A percentile compares a stretch with the other conserved stretches of the same genome.
Evolutionary conservation across 2,113 vertebrate species (phyloP).

Genomic region (Embiotoca jacksoni): DNA sequence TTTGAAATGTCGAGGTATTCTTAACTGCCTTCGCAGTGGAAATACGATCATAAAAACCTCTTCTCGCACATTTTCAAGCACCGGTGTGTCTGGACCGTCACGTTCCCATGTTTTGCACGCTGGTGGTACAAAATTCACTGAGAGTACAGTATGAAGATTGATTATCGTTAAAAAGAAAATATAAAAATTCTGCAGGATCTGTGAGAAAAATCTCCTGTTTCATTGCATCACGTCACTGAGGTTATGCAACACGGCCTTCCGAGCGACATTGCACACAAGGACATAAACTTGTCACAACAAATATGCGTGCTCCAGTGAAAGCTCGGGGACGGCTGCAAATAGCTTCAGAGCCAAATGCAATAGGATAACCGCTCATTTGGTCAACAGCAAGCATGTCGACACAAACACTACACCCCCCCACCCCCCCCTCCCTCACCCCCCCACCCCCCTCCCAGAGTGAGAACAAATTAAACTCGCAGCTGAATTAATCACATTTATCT

Average conservation of each 20-base stretch:
- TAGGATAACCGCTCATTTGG: constrained; percentile 46
- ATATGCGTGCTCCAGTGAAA: constrained; percentile 9
- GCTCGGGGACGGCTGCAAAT: constrained; percentile 8
- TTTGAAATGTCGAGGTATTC: constrained; percentile 36
- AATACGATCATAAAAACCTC: constrained; percentile 17
- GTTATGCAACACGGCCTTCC: constrained; percentile 36
- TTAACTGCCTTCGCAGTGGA: constrained; percentile 5
- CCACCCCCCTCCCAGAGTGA: constrained; percentile 11
- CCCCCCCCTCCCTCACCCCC: not conserved
- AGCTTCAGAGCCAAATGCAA: constrained; percentile 32
- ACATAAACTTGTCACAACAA: constrained; percentile 32
- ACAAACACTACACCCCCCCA: constrained; percentile 24
- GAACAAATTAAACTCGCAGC: constrained; percentile 47
- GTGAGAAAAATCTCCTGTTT: not conserved
- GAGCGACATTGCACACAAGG: constrained; percentile 41
- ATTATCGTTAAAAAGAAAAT: not conserved
- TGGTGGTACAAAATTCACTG: not conserved
- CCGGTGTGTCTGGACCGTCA: not conserved
- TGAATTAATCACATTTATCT: constrained; percentile 45
- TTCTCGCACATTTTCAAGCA: constrained; percentile 18
- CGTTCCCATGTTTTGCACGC: not conserved
- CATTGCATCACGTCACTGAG: not conserved
- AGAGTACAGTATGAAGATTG: not conserved
- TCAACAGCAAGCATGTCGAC: constrained; percentile 54
- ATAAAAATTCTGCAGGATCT: not conserved